Base-by-base conservation (phyloP, 1,140 invertebrate genomes). In the Pseudoatta argentina region DNA sequence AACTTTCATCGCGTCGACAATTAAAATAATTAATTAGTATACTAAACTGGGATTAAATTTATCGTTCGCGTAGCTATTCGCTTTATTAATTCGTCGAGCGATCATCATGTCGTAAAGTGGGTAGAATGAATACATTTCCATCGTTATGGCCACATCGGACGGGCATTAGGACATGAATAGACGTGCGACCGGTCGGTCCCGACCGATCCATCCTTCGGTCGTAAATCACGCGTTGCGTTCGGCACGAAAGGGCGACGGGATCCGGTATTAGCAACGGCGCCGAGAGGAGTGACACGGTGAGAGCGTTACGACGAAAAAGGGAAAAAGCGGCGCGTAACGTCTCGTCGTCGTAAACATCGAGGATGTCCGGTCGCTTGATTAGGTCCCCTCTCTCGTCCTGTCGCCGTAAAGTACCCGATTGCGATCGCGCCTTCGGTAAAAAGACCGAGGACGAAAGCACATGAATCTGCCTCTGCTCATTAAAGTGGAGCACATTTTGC, bases 291-390 rank as follows among this genome's bases (percentile, higher is more conserved):
- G 91, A 92, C 92, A 92, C 90, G 91, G 79, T 48, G 90, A 93
- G 91, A 64, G 88, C 92, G 91, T 93, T 93, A 92, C 91, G 86
- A 72, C 27, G 67, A 48, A 85, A 83, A 88, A 93, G 92, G 92
- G 55, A 59, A 83, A 75, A 75, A 75, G 18, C 21, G 34, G 53
- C 16, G 21, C 18, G 21, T 24, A 30, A 61, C n/a, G 63, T 53
- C 61, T 53, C 91, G 92, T 92, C 91, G 92, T 92, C 92, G 89
- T 93, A 93, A 94, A 94, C 93, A 94, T 93, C 89, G 92, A 89
- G 87, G 87, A 89, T 86, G 89, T 90, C 86, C 79, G 88, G 27
- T 67, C 79, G 76, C 82, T 73, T 79, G 69, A 88, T 81, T 86
- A 88, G 88, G 82, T 87, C 88, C 87, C 88, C 86, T 82, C 30